These are phyloP conservation scores for Zeuzera pyrina DNA, from an alignment of 2,888 invertebrate species.

Conservation along the genomic window DNA sequence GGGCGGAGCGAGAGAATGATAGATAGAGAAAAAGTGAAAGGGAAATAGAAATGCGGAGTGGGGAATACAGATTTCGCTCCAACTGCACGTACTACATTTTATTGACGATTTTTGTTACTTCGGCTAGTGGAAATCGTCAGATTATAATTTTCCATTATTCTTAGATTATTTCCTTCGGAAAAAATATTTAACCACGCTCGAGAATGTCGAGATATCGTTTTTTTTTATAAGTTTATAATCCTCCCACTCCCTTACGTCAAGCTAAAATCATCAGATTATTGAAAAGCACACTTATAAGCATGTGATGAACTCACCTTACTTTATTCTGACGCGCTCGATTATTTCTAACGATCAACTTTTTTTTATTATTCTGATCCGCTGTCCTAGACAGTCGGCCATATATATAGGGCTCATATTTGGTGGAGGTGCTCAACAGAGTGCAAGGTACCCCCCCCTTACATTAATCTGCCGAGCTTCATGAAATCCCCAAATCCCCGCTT, in stretches of 20 bases:
- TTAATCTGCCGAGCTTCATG: too few relatives aligned
- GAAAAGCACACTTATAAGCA: constrained; percentile 7
- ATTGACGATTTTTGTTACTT: constrained; percentile 3
- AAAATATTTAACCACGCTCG: constrained; percentile 5
- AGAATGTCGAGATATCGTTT: constrained; percentile 5
- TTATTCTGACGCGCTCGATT: constrained; percentile 8
- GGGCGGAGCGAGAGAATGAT: constrained; percentile 1
- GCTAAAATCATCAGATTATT: constrained; percentile 7
- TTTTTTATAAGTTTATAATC: constrained; percentile 8
- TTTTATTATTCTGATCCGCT: constrained; percentile 8
- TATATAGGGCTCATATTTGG: constrained; percentile 6
- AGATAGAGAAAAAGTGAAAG: constrained; percentile 1
- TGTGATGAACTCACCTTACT: constrained; percentile 7
- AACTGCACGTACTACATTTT: constrained; percentile 2
- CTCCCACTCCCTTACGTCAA: constrained; percentile 5
- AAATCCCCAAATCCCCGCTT: too few relatives aligned
- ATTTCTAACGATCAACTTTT: constrained; percentile 3
- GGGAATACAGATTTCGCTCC: constrained; percentile 2
- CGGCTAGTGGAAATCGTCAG: constrained; percentile 4
- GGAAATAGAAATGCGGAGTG: neutral
- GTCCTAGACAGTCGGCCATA: constrained; percentile 1
- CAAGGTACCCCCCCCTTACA: too few relatives aligned
- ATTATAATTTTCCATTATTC: constrained; percentile 5
- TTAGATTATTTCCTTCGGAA: constrained; percentile 2
- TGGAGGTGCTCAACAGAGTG: constrained; percentile 1